A percentile compares a stretch with the other conserved stretches of the same genome.
These are phyloP conservation scores for Crocidura indochinensis DNA, from an alignment of 2,797 vertebrate species.

Conservation along the genomic window DNA sequence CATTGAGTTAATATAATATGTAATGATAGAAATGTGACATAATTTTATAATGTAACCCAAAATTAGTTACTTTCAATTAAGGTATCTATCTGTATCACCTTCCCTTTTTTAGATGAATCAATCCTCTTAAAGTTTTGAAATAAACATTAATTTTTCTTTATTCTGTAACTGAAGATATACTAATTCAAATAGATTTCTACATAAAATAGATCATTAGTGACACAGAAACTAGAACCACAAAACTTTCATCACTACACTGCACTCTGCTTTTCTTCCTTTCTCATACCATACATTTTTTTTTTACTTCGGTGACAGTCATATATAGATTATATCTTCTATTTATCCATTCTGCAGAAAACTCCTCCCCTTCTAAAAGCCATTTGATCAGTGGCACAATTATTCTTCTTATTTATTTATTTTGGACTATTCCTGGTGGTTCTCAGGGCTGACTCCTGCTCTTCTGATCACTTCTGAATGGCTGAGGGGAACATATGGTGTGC, in stretches of 20 bases:
- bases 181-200: constrained; percentile 12
- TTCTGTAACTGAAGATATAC: constrained; percentile 7
- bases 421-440: too few relatives aligned
- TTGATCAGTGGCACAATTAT: constrained; percentile 14
- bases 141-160: background rate
- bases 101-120: background rate
- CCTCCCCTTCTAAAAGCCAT: background rate
- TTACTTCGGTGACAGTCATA: background rate
- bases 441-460: too few relatives aligned
- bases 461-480: too few relatives aligned
- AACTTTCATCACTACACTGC: background rate
- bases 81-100: background rate
- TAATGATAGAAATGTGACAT: background rate
- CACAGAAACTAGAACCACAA: background rate
- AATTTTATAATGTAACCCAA: background rate
- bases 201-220: background rate
- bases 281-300: background rate
- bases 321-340: background rate
- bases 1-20: background rate
- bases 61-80: constrained; percentile 19
- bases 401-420: background rate
- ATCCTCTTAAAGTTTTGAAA: constrained; percentile 6
- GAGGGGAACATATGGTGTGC: too few relatives aligned
- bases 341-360: background rate
- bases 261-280: background rate